Evolutionary conservation across 2,797 vertebrate genomes (phyloP).

Genomic region (Acropternis orthonyx): DNA sequence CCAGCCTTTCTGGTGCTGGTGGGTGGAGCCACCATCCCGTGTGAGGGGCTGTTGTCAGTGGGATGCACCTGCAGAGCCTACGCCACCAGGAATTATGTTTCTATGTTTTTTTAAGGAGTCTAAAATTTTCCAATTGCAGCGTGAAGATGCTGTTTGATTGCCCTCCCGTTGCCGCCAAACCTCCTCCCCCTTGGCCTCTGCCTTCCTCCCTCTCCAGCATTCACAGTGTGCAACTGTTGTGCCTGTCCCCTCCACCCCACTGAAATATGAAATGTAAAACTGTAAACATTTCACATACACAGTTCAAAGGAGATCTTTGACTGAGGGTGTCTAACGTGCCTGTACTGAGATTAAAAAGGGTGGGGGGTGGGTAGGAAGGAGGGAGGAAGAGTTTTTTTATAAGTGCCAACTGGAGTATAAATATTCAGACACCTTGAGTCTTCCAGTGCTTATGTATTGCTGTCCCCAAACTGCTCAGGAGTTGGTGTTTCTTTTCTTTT

Average conservation of each 20-base stretch:
- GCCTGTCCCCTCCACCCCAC: conserved; percentile 65
- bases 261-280: conserved; percentile 80
- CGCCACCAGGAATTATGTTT: background rate
- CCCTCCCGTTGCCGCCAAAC: background rate
- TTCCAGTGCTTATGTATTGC: background rate
- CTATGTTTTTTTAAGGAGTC: background rate
- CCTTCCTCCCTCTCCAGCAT: conserved; percentile 33
- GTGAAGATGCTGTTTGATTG: conserved; percentile 23
- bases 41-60: background rate
- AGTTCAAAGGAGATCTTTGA: conserved; percentile 70
- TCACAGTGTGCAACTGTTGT: conserved; percentile 61
- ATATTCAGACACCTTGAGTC: conserved; percentile 55
- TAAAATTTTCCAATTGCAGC: conserved; percentile 48
- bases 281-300: conserved; percentile 72
- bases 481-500: background rate
- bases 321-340: conserved; percentile 55
- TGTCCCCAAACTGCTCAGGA: background rate
- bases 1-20: background rate
- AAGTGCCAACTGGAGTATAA: conserved; percentile 38
- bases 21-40: background rate
- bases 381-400: conserved; percentile 48
- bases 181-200: conserved; percentile 35
- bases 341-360: conserved; percentile 41
- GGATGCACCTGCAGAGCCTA: conserved; percentile 46
- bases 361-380: conserved; percentile 21